Conservation (phyloP, 2,888 invertebrate genomes). For the Eutolmus rufibarbis region DNA sequence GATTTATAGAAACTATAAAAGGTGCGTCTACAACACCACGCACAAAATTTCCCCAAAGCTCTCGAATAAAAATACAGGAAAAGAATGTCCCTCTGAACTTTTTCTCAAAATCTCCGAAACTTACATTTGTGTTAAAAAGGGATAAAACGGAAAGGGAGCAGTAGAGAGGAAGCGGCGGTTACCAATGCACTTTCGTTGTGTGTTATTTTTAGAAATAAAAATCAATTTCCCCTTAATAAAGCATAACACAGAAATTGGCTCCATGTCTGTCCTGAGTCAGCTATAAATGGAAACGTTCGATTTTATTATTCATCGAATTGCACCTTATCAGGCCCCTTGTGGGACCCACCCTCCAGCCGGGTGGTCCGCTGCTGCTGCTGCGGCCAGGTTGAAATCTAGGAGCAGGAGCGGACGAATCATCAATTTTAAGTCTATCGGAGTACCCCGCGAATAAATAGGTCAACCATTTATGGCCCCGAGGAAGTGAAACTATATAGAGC, state of each 20-base stretch:
- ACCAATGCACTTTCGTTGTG: neutral
- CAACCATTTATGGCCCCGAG: constrained; percentile 20
- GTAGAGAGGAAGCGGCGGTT: neutral
- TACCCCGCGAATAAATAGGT: neutral
- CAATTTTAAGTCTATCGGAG: neutral
- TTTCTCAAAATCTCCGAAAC: neutral
- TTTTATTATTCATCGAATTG: constrained; percentile 25
- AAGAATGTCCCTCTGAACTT: neutral
- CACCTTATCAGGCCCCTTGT: neutral
- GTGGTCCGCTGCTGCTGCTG: neutral
- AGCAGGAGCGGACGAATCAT: neutral
- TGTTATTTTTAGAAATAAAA: constrained; percentile 22
- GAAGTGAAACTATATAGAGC: constrained; percentile 26
- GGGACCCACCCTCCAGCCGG: neutral
- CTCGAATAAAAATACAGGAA: neutral
- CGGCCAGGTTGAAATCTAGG: neutral
- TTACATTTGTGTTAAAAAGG: neutral
- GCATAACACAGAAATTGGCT: constrained; percentile 8
- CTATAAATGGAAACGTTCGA: constrained; percentile 7
- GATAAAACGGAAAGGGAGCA: neutral
- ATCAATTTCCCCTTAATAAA: constrained; percentile 20
- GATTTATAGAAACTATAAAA: neutral
- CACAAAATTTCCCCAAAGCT: neutral
- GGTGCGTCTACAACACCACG: neutral
- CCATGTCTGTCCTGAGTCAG: neutral